phyloP scores from a whole-genome alignment of 2,797 vertebrate genomes.

The Urocyon cinereoargenteus region DNA sequence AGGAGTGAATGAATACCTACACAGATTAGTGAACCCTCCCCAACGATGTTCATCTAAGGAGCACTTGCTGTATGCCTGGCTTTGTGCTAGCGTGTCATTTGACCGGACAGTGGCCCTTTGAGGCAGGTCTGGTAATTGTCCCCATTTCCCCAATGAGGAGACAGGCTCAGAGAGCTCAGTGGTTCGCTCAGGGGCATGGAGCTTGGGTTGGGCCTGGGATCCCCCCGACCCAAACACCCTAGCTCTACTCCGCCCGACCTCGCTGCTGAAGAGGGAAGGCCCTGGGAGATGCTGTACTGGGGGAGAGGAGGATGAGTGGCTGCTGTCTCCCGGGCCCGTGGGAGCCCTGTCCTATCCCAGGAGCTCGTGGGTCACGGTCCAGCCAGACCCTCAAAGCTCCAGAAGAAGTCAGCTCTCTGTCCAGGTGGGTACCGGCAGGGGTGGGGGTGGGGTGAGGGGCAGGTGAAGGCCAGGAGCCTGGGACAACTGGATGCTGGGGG shows the following conservation, averaged over 20 bases:
- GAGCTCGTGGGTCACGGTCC: accelerated
- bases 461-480: background rate
- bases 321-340: background rate
- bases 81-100: background rate
- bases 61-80: accelerated
- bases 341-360: background rate
- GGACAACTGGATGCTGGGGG: background rate
- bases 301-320: accelerated
- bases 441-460: too few relatives aligned
- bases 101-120: background rate
- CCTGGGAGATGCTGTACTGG: accelerated
- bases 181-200: background rate
- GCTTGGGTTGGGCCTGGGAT: background rate
- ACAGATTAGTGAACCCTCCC: accelerated
- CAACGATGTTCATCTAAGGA: accelerated
- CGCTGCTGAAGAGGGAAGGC: background rate
- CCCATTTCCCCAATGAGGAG: background rate
- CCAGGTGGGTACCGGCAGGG: background rate
- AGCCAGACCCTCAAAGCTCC: background rate
- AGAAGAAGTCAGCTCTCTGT: background rate
- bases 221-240: background rate
- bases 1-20: accelerated
- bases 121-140: background rate
- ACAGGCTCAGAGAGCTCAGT: background rate
- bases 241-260: background rate